Evolutionary conservation across 2,888 invertebrate species (phyloP), one percentile per base, ranked within the genome.

Genomic region (Cancer borealis): DNA sequence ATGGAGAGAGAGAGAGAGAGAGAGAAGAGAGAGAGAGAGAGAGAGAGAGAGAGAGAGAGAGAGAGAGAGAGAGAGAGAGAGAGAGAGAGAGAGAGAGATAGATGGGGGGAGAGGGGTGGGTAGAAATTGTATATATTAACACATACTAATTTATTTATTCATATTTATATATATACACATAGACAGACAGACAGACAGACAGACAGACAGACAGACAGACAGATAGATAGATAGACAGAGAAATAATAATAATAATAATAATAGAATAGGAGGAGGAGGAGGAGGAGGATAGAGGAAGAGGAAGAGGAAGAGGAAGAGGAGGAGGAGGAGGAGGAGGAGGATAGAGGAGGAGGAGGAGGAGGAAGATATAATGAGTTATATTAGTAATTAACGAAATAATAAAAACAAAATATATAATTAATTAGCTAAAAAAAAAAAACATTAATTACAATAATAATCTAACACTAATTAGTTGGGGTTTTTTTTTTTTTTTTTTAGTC

Each of bases 131-230:
- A 66, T n/a, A 17, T 17, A 17, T n/a, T 14, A 66, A 17, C 66
- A 17, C 17, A 66, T 17, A 66, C 66, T 17, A 39, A 2, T 39
- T 39, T 39, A 39, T 39, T 39, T 39, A 39, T 39, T 39, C 3
- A 54, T 10, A 54, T 17, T 54, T 54, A 54, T 54, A 17, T 10
- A 14, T 54, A 54, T 17, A 73, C 2, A 73, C 21, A 66, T 17
- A 66, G 66, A 66, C 2, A n/a, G n/a, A n/a, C 2, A 21, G 21
- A n/a, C 4, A 73, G 26, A n/a, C 73, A 73, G n/a, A n/a, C n/a
- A 73, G 73, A 73, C 73, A 47, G 88, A 47, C 88, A 89, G 46
- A 89, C 88, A 89, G 47, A 89, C 88, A 89, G 88, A 89, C 88
- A 47, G 88, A 47, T 21, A 89, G n/a, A 88, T 14, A 88, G 46